phyloP scores from a whole-genome alignment of 2,888 invertebrate genomes.

The Exephanes ischioxanthus region DNA sequence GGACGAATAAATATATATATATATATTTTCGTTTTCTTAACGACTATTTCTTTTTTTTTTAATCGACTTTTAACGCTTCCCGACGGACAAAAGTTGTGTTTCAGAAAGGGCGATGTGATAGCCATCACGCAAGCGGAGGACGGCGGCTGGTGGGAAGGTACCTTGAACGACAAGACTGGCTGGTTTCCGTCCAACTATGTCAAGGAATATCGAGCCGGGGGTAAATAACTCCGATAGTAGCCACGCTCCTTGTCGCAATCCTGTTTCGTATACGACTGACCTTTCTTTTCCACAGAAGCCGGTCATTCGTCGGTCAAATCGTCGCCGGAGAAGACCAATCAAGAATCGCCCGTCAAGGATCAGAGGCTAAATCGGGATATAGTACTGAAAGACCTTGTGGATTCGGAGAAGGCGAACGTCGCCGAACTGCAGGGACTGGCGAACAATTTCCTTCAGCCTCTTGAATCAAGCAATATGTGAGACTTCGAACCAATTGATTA shows the following conservation, averaged over 20 bases:
- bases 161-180: conserved; percentile 96
- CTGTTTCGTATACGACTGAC: conserved; percentile 5
- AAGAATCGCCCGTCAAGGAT: conserved; percentile 80
- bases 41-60: neutral
- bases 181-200: conserved; percentile 99
- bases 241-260: conserved; percentile 61
- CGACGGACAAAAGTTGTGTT: conserved; percentile 90
- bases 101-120: conserved; percentile 98
- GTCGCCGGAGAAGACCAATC: conserved; percentile 88
- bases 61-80: neutral
- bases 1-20: neutral
- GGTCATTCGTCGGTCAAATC: conserved; percentile 88
- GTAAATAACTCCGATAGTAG: conserved; percentile 76
- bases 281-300: conserved; percentile 84
- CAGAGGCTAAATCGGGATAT: conserved; percentile 93
- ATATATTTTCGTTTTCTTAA: neutral
- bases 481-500: too few relatives aligned
- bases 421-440: conserved; percentile 94
- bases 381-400: conserved; percentile 95
- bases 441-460: conserved; percentile 94
- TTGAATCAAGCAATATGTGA: conserved; percentile 95
- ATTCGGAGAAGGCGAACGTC: conserved; percentile 96
- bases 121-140: conserved; percentile 98
- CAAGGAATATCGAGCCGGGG: conserved; percentile 92
- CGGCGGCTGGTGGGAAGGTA: conserved; percentile 99